Conservation (phyloP, 2,797 vertebrate genomes). For the Myiotriccus ornatus region DNA sequence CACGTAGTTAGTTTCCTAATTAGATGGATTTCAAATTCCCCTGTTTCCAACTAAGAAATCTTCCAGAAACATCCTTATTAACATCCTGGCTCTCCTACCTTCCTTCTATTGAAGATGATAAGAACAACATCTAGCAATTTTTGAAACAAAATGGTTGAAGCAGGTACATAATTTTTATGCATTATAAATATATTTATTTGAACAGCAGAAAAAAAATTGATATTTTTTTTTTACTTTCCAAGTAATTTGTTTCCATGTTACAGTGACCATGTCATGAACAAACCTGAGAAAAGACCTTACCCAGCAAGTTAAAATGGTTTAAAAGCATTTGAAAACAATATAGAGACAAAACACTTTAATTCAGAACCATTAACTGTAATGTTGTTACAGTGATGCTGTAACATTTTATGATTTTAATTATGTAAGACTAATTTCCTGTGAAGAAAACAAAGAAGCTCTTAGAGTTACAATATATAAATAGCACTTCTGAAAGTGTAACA, state of each 20-base stretch:
- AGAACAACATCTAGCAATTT: neutral
- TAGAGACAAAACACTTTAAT: neutral
- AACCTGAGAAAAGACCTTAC: neutral
- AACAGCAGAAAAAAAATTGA: neutral
- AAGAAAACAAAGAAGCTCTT: neutral
- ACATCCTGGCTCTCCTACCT: neutral
- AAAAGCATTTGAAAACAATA: neutral
- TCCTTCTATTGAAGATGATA: neutral
- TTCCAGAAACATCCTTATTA: neutral
- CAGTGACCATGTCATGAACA: neutral
- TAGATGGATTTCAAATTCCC: neutral
- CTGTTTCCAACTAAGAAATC: neutral
- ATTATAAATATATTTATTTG: neutral
- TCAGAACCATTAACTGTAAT: neutral
- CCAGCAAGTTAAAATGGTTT: neutral
- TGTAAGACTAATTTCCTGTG: slow-evolving; percentile 23
- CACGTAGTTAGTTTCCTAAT: neutral
- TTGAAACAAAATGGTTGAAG: neutral
- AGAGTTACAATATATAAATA: slow-evolving; percentile 20
- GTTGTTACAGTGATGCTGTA: neutral
- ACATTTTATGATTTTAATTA: neutral
- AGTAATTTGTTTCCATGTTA: neutral
- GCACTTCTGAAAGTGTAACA: neutral
- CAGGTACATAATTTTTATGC: neutral
- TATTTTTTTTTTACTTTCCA: neutral